Evolutionary conservation across 1,140 invertebrate genomes (phyloP), one percentile per base, ranked within the genome.

Genomic region (Bursaphelenchus mucronatus): DNA sequence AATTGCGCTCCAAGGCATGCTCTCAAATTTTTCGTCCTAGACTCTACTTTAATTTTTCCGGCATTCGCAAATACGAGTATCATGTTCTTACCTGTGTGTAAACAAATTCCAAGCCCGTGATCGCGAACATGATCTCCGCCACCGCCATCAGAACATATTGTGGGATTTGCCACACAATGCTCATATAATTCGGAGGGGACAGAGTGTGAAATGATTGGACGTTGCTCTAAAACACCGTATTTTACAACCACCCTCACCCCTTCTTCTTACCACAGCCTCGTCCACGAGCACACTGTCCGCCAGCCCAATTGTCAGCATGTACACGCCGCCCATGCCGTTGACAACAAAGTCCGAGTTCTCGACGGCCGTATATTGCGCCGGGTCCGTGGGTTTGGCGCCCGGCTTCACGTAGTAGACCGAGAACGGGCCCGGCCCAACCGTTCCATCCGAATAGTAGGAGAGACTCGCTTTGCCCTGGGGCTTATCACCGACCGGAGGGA

Each of bases 61-160:
- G 46, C 11, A 13, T 47, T 47, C 11, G 11, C 46, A 47, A 11
- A 47, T n/a, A 11, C 46, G 5, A 30, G 5, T 30, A 30, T 1
- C 30, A 30, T 3, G 30, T 17, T 5, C 49, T 30, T 3, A 64
- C 82, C 80, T 84, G 71, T 44, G 86, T 86, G 80, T 93, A 95
- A 0, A 90, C 89, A 83, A 94, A 94, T 73, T 92, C 89, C 10
- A 94, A 84, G 8, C 92, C 92, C 0, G 90, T 94, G 13, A 95
- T 87, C 0, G 89, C 90, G 79, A 94, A 94, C 84, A 95, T 87
- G 17, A 94, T 85, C 82, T 89, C 90, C 5, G 86, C 90, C 67
- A 88, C 84, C 0, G 91, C 92, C 64, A 94, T 88, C 0, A 92
- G 82, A 39, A 92, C 80, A 77, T 92, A 92, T 77, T 93, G 91